Evolutionary conservation across 2,888 invertebrate species (phyloP).

Genomic region (Allophyes oxyacanthae): DNA sequence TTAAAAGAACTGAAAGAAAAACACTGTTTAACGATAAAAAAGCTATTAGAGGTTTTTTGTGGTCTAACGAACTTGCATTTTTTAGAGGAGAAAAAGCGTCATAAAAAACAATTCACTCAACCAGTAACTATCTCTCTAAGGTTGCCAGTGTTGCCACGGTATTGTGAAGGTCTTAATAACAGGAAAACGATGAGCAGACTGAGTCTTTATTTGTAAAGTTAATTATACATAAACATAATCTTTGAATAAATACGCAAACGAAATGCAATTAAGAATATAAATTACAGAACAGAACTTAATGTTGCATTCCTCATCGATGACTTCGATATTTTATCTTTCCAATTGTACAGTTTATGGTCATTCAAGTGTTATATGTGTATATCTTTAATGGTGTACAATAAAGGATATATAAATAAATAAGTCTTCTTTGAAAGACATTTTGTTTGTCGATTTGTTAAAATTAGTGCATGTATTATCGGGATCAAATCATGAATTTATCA

Average conservation of each 20-base stretch:
- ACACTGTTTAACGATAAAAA: conserved; percentile 39
- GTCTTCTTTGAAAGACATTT: no score
- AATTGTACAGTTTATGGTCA: no score
- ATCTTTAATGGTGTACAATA: no score
- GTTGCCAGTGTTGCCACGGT: conserved; percentile 15
- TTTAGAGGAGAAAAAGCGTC: conserved; percentile 37
- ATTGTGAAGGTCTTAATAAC: conserved; percentile 15
- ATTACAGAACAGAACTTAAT: no score
- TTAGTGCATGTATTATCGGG: conserved; percentile 32
- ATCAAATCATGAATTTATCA: conserved; percentile 33
- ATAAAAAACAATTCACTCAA: conserved; percentile 31
- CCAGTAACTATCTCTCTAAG: conserved; percentile 42
- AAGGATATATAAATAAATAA: no score
- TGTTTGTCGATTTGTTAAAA: no score
- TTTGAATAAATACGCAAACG: no score
- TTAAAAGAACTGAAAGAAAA: conserved; percentile 40
- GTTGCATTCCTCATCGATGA: background rate
- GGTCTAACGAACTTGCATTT: conserved; percentile 28
- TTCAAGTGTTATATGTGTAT: no score
- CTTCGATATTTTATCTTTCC: background rate
- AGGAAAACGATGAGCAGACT: conserved; percentile 1
- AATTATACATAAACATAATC: no score
- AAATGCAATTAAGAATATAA: no score
- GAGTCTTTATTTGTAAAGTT: background rate
- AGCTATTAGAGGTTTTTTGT: conserved; percentile 36